Percentiles rank a stretch among this genome's conserved stretches.
These are phyloP conservation scores for Deroplatys truncata DNA, from an alignment of 2,888 invertebrate genomes.

Conservation along the genomic window DNA sequence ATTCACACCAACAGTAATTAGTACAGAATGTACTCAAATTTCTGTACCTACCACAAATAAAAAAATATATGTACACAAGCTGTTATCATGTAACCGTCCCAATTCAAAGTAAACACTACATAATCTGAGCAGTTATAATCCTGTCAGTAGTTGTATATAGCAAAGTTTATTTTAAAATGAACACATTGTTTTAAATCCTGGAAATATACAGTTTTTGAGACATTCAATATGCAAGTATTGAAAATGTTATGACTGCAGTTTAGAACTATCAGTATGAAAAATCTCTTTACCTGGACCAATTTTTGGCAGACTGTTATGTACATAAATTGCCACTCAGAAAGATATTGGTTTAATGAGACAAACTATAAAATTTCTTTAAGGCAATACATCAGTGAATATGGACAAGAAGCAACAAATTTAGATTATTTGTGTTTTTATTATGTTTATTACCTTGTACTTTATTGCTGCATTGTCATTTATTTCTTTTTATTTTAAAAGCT, in stretches of 20 bases:
- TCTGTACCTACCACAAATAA: not conserved
- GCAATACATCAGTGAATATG: too few relatives aligned
- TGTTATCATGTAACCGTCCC: not conserved
- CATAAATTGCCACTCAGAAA: too few relatives aligned
- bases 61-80: not conserved
- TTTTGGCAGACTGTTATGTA: not conserved
- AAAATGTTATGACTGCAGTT: not conserved
- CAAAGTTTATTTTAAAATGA: not conserved
- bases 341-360: too few relatives aligned
- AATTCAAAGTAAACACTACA: not conserved
- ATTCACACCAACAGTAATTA: not conserved
- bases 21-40: not conserved
- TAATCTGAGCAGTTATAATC: not conserved
- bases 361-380: too few relatives aligned
- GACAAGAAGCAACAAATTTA: too few relatives aligned
- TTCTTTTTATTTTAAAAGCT: too few relatives aligned
- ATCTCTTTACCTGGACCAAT: not conserved
- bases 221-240: not conserved
- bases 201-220: not conserved
- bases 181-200: not conserved
- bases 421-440: too few relatives aligned
- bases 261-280: not conserved
- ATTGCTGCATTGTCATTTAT: too few relatives aligned
- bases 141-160: not conserved
- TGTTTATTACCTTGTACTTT: too few relatives aligned